A percentile compares a stretch with the other conserved stretches of the same genome.
These are phyloP conservation scores for Catharus fuscescens DNA, from an alignment of 2,113 vertebrate species.

Conservation along the genomic window DNA sequence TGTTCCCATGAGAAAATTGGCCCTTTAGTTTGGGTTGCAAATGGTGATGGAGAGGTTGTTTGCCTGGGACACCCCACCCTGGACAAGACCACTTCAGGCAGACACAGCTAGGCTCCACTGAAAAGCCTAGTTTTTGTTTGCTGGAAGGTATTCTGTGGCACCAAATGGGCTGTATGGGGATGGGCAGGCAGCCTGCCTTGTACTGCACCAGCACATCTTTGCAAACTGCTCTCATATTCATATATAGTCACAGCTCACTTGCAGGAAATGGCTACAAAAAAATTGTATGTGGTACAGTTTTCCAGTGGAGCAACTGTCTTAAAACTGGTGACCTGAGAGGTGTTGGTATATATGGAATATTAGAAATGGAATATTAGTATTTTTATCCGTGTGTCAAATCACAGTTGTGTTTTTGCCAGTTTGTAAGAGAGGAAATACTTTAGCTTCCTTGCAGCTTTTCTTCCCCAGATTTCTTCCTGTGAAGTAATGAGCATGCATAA, in stretches of 20 bases:
- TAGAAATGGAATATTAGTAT: neutral
- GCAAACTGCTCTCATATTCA: neutral
- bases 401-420: neutral
- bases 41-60: neutral
- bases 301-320: neutral
- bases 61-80: fast-evolving
- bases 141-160: neutral
- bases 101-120: neutral
- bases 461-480: neutral
- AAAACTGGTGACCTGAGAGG: fast-evolving
- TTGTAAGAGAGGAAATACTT: neutral
- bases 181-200: neutral
- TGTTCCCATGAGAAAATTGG: fast-evolving
- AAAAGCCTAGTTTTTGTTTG: neutral
- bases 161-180: fast-evolving
- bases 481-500: neutral
- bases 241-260: neutral
- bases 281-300: neutral
- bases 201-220: neutral
- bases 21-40: neutral
- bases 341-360: neutral
- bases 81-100: neutral
- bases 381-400: neutral
- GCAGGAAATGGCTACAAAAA: neutral
- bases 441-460: neutral